These are phyloP conservation scores for Chondrosia reniformis DNA, from an alignment of 37 sponge, comb jelly and placozoan species.

Conservation along the genomic window DNA sequence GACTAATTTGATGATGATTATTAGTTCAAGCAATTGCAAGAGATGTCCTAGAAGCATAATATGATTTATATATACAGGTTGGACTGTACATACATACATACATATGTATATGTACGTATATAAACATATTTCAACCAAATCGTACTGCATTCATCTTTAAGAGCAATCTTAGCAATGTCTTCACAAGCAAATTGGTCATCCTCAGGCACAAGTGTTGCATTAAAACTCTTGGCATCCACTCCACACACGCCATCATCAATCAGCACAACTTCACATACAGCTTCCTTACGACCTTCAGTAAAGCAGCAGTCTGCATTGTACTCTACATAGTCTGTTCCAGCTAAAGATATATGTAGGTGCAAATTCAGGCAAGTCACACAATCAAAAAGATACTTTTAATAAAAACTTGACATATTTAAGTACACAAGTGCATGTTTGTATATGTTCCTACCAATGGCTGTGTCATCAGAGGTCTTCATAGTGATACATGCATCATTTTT, in stretches of 20 bases:
- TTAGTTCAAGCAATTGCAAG: too few species aligned
- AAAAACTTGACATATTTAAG: too few species aligned
- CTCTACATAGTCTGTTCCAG: conserved; percentile 20
- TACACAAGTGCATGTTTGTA: background rate
- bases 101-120: background rate
- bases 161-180: conserved; percentile 21
- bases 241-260: background rate
- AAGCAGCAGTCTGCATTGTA: conserved; percentile 19
- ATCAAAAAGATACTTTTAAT: background rate
- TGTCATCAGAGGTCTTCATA: background rate
- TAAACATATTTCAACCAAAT: background rate
- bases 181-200: background rate
- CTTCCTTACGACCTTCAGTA: background rate
- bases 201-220: background rate
- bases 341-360: background rate
- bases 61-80: too few species aligned
- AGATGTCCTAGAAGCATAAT: too few species aligned
- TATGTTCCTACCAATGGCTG: background rate
- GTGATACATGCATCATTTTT: conserved; percentile 18
- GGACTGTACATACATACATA: background rate
- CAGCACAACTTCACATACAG: background rate
- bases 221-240: conserved; percentile 10
- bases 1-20: too few species aligned
- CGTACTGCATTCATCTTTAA: conserved; percentile 37
- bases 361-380: background rate